Base-by-base conservation (phyloP, 2,888 invertebrate species). In the Agriopis marginaria region DNA sequence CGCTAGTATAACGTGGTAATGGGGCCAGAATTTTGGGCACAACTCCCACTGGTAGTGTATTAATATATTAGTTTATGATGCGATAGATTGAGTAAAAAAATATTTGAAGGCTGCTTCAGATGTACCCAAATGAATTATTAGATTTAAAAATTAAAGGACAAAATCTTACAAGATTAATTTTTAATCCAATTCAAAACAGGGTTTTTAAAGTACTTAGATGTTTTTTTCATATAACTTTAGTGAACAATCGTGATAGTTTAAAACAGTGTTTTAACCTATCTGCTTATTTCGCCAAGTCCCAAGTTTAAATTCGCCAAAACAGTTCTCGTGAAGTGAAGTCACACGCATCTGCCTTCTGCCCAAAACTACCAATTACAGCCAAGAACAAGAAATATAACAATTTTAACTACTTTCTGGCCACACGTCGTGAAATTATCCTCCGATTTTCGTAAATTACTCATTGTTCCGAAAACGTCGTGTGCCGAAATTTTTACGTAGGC, bases 311-410 rank as follows among this genome's bases (percentile, higher is more conserved):
- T 69, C 42, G 77, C 47, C 66, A 74, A 72, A 76, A 80, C 79
- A 84, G 85, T 85, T 80, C 84, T 88, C 82, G 85, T 88, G 85
- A 84, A 89, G 86, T 80, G 87, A 83, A 86, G 86, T 89, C 90
- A 84, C 92, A 91, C 88, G 86, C 93, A 93, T 93, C 93, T 93
- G 93, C 91, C 88, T 83, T 84, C 87, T 84, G 89, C 86, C 89
- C 82, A 81, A 72, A 83, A 81, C 83, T 86, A 87, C 83, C 86
- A 92, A 92, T 93, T 93, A 92, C 86, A 86, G 80, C 77, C 83
- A 87, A 86, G 82, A 85, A 88, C 86, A 85, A 88, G 71, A 80
- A 88, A 86, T 82, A 83, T 79, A 81, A 82, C 82, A 82, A 85
- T 86, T 87, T 89, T 86, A 85, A 88, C 85, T 82, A 85, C 86